Evolutionary conservation across 2,113 vertebrate species (phyloP).

Genomic region (Nematolebias whitei): DNA sequence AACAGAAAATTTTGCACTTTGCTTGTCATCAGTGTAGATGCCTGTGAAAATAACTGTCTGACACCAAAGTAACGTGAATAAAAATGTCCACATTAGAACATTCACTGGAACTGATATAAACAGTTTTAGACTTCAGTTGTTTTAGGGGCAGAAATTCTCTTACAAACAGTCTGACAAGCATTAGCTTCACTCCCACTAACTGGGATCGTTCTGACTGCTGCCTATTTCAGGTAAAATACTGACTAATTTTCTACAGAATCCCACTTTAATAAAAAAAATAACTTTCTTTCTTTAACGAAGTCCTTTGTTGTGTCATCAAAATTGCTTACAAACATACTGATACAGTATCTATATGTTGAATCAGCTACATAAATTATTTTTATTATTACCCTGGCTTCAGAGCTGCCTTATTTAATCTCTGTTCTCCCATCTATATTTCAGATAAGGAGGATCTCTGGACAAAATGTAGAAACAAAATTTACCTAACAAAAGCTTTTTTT

Average conservation of each 20-base stretch:
- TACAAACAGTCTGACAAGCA: no score
- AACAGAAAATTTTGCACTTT: no score
- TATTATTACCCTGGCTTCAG: background rate
- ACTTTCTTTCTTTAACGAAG: background rate
- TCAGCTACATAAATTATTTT: constrained; percentile 24
- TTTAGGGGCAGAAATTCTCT: background rate
- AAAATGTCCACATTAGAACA: no score
- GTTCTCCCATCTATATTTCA: constrained; percentile 37
- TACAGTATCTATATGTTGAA: background rate
- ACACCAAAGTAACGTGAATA: no score
- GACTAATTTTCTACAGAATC: no score
- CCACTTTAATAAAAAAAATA: background rate
- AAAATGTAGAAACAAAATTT: constrained; percentile 61
- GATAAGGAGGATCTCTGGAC: constrained; percentile 38
- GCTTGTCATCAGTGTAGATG: no score
- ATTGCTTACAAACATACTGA: constrained; percentile 12
- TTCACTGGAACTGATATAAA: no score
- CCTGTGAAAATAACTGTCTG: no score
- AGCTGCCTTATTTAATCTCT: constrained; percentile 52
- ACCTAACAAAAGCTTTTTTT: constrained; percentile 11
- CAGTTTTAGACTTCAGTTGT: no score
- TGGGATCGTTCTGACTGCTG: no score
- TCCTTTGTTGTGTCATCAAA: constrained; percentile 16
- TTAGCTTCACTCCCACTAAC: no score
- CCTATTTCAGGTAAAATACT: no score